phyloP scores from a whole-genome alignment of 2,888 invertebrate species.

The Trissonchulus sp. region DNA sequence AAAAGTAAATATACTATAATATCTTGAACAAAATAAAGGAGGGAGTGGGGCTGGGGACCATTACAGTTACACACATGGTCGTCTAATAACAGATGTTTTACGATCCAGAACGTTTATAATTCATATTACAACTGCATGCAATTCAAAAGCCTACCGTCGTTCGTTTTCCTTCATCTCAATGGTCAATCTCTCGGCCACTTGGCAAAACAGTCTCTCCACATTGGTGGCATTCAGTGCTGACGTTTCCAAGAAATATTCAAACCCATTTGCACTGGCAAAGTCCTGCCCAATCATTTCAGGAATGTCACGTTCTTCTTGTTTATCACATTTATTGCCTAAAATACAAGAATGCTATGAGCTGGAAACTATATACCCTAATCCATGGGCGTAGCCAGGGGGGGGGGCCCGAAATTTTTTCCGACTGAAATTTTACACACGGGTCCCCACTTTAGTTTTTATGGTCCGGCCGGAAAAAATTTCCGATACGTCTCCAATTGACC shows the following conservation, averaged over 20 bases:
- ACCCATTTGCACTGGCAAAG: slow-evolving; percentile 87
- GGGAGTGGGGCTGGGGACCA: background rate
- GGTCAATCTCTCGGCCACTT: slow-evolving; percentile 66
- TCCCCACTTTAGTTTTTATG: no score
- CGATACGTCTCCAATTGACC: no score
- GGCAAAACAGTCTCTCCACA: slow-evolving; percentile 90
- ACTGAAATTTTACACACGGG: no score
- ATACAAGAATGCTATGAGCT: no score
- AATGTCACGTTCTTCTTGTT: slow-evolving; percentile 82
- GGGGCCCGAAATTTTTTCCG: no score
- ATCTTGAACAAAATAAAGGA: no score
- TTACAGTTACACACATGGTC: background rate
- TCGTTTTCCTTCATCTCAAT: slow-evolving; percentile 50
- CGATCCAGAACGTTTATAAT: slow-evolving; percentile 7
- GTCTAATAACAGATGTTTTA: background rate
- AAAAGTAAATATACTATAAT: no score
- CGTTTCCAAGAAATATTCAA: slow-evolving; percentile 89
- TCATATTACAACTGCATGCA: background rate
- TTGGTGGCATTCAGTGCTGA: slow-evolving; percentile 97
- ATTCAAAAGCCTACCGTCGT: slow-evolving; percentile 40
- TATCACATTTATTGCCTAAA: slow-evolving; percentile 89
- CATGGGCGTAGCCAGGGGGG: no score
- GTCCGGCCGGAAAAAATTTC: no score
- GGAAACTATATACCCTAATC: no score
- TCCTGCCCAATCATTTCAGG: slow-evolving; percentile 86